phyloP scores from a whole-genome alignment of 2,888 invertebrate genomes.

The Lycaena phlaeas region DNA sequence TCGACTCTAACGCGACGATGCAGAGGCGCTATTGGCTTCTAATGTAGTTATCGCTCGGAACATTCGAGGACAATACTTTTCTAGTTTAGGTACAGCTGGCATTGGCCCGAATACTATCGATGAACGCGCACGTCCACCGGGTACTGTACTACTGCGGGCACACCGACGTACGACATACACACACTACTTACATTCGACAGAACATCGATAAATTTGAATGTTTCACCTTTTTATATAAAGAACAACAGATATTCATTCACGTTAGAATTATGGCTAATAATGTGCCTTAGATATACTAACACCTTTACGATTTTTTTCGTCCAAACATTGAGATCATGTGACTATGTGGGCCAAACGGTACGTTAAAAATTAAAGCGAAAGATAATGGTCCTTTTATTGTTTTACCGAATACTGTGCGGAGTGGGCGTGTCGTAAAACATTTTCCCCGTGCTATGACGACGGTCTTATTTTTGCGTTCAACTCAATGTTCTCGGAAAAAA shows the following conservation, averaged over 20 bases:
- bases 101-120: conserved; percentile 69
- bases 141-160: too few species aligned
- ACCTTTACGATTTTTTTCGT: conserved; percentile 34
- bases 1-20: conserved; percentile 30
- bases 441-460: conserved; percentile 33
- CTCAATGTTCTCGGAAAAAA: conserved; percentile 40
- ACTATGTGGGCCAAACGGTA: conserved; percentile 36
- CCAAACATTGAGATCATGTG: conserved; percentile 38
- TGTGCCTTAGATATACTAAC: too few species aligned
- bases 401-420: conserved; percentile 31
- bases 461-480: conserved; percentile 44
- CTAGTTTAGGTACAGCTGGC: conserved; percentile 71
- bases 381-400: conserved; percentile 49
- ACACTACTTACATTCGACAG: too few species aligned
- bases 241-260: too few species aligned
- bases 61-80: conserved; percentile 72
- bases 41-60: conserved; percentile 62
- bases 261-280: too few species aligned
- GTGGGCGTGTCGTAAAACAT: conserved; percentile 55
- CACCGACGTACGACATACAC: too few species aligned
- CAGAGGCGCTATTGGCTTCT: conserved; percentile 37
- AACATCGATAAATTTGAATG: too few species aligned
- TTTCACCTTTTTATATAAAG: too few species aligned
- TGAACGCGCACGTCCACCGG: conserved; percentile 59
- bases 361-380: conserved; percentile 33